Evolutionary conservation across 2,113 vertebrate genomes (phyloP).

Genomic region (Athene noctua): DNA sequence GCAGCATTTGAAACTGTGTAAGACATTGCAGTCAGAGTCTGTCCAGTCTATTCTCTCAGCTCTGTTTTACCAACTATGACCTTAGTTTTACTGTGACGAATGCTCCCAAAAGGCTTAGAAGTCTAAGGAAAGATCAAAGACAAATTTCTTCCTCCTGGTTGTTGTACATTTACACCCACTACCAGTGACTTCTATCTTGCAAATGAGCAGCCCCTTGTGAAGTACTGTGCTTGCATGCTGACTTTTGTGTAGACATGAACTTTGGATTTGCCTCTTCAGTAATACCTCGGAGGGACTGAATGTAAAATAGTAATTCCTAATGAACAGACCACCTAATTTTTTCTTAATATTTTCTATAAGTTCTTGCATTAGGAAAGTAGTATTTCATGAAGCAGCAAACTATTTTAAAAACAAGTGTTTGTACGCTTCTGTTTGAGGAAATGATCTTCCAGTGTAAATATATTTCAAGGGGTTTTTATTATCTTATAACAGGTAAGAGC

Average conservation of each 20-base stretch:
- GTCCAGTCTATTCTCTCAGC: not conserved
- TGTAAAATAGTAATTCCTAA: not conserved
- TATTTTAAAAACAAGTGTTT: not conserved
- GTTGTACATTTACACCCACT: not conserved
- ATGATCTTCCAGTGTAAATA: not conserved
- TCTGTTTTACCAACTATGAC: not conserved
- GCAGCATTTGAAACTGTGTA: not conserved
- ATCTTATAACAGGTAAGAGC: not conserved
- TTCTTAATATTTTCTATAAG: not conserved
- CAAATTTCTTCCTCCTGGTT: not conserved
- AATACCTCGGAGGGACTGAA: not conserved
- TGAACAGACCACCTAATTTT: not conserved
- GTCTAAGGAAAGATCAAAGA: not conserved
- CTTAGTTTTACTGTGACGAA: not conserved
- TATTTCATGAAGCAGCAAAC: not conserved
- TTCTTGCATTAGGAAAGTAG: not conserved
- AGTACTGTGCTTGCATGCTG: not conserved
- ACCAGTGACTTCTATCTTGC: not conserved
- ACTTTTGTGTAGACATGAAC: not conserved
- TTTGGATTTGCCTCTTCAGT: not conserved
- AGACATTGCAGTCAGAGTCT: not conserved
- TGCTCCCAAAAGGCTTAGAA: not conserved
- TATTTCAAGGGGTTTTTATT: conserved; percentile 25
- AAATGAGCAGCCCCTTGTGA: not conserved
- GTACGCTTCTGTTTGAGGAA: not conserved